Percentiles rank a stretch among this genome's conserved stretches.
These are phyloP conservation scores for Pollimyrus isidori DNA, from an alignment of 2,113 vertebrate genomes.

Conservation along the genomic window DNA sequence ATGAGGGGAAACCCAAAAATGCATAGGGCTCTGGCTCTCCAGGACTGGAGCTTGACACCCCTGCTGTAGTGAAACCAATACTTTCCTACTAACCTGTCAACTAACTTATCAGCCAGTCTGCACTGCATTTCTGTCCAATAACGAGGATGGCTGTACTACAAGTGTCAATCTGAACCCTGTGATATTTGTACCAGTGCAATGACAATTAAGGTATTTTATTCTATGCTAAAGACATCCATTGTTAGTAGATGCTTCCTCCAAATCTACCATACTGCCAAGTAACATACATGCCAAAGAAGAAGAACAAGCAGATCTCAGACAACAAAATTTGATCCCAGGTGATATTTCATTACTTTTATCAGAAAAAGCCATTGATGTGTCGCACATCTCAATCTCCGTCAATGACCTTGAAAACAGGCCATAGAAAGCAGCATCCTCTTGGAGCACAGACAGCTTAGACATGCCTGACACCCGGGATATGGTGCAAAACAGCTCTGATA, in stretches of 20 bases:
- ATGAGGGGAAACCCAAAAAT: too few relatives aligned
- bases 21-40: too few relatives aligned
- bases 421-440: slow-evolving; percentile 53
- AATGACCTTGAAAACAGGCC: slow-evolving; percentile 58
- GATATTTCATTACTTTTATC: slow-evolving; percentile 32
- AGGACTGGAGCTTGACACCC: too few relatives aligned
- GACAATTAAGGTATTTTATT: neutral
- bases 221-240: neutral
- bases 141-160: neutral
- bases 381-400: slow-evolving; percentile 58
- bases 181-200: neutral
- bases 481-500: neutral
- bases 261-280: neutral
- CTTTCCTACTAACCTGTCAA: neutral
- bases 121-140: neutral
- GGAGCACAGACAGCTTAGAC: slow-evolving; percentile 29
- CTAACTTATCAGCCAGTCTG: neutral
- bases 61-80: neutral
- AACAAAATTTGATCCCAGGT: slow-evolving; percentile 36
- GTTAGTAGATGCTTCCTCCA: neutral
- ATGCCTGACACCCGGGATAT: neutral
- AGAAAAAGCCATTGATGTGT: slow-evolving; percentile 36
- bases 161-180: neutral
- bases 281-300: neutral
- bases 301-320: neutral